These are phyloP conservation scores for Allophyes oxyacanthae DNA, from an alignment of 2,888 invertebrate species.

Conservation along the genomic window DNA sequence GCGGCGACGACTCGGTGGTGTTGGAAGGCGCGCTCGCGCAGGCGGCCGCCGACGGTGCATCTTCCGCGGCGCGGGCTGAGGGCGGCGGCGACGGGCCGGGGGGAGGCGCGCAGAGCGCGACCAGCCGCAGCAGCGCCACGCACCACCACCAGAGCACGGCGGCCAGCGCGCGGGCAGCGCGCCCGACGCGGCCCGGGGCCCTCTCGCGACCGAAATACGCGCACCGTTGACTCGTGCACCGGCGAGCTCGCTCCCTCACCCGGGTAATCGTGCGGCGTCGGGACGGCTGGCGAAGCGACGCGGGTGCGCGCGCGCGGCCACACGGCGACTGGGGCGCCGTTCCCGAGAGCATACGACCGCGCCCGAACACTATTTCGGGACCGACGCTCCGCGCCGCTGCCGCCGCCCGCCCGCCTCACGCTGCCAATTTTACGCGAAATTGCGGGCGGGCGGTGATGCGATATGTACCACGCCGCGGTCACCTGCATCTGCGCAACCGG, in stretches of 20 bases:
- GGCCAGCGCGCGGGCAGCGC: conserved; percentile 88
- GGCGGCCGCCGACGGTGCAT: conserved; percentile 82
- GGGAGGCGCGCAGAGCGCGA: conserved; percentile 86
- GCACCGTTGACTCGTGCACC: conserved; percentile 80
- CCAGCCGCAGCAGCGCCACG: conserved; percentile 89
- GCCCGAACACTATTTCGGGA: conserved; percentile 89
- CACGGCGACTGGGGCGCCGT: conserved; percentile 87
- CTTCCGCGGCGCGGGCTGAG: conserved; percentile 84
- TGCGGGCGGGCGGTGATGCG: conserved; percentile 89
- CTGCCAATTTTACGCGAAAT: conserved; percentile 89
- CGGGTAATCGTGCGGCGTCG: conserved; percentile 77
- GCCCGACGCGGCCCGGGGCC: conserved; percentile 86
- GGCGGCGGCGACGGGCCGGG: conserved; percentile 83
- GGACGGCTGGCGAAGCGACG: conserved; percentile 81
- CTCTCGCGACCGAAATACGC: conserved; percentile 87
- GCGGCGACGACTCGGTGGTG: conserved; percentile 76
- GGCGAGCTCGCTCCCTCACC: conserved; percentile 75
- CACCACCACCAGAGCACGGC: conserved; percentile 89
- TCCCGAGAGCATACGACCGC: conserved; percentile 86
- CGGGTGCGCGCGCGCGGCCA: conserved; percentile 88
- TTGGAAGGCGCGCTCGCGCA: conserved; percentile 83
- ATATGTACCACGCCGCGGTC: conserved; percentile 81
- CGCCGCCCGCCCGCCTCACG: conserved; percentile 85
- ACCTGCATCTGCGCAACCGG: conserved; percentile 73
- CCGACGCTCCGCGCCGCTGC: conserved; percentile 85